Evolutionary conservation across 2,113 vertebrate genomes (phyloP).

Genomic region (Deroptyus accipitrinus): DNA sequence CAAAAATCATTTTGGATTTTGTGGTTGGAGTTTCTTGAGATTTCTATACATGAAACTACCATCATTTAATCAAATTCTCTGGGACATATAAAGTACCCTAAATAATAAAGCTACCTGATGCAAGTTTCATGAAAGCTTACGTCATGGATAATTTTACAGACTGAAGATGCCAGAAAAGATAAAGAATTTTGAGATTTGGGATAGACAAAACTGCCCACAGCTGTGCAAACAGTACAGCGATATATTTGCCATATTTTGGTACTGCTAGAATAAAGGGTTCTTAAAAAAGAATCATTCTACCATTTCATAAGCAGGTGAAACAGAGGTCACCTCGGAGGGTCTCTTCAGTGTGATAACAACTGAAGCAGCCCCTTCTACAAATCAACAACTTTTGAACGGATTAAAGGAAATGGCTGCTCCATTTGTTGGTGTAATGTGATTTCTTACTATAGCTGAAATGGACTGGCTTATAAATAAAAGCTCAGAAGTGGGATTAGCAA

Average conservation of each 20-base stretch:
- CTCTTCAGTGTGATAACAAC: not conserved
- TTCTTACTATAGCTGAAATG: not conserved
- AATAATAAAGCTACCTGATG: not conserved
- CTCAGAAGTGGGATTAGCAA: not conserved
- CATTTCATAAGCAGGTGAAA: not conserved
- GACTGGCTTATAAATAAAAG: not conserved
- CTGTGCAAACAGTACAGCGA: not conserved
- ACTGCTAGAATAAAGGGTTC: not conserved
- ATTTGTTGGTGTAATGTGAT: not conserved
- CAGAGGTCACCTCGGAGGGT: not conserved
- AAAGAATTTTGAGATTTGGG: not conserved
- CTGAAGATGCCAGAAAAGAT: not conserved
- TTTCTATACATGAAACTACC: not conserved
- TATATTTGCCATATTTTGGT: not conserved
- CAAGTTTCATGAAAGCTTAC: not conserved
- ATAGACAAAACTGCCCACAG: not conserved
- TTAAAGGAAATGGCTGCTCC: not conserved
- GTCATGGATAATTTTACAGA: not conserved
- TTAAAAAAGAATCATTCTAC: not conserved
- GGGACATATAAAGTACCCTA: not conserved
- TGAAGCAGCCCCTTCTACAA: not conserved
- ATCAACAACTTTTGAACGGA: not conserved
- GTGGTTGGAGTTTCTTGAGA: not conserved
- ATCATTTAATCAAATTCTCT: not conserved
- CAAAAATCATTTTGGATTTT: not conserved